These are phyloP conservation scores for Zapus hudsonius DNA, from an alignment of 2,113 vertebrate genomes.

Conservation along the genomic window DNA sequence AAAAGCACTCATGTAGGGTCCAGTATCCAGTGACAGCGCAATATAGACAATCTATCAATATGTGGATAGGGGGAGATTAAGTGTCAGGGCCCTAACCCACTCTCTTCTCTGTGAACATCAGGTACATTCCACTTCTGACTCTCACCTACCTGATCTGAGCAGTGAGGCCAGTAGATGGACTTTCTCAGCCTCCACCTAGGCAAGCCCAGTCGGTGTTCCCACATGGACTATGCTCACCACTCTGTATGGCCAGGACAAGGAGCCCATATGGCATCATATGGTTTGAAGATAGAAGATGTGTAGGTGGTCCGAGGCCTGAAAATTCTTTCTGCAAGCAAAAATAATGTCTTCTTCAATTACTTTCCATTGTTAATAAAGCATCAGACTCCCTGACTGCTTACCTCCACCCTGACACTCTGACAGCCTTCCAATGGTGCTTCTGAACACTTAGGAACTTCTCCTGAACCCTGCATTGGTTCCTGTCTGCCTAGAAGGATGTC, in stretches of 20 bases:
- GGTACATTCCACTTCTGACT: not conserved
- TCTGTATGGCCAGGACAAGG: not conserved
- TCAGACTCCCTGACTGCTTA: rapidly evolving
- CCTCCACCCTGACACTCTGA: not conserved
- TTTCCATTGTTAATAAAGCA: not conserved
- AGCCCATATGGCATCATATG: not conserved
- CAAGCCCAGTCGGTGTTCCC: not conserved
- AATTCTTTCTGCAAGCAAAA: not conserved
- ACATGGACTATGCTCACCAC: no score
- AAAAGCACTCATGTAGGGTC: not conserved
- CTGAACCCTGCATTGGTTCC: not conserved
- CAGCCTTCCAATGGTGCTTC: not conserved
- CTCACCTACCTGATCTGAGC: not conserved
- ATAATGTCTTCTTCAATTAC: not conserved
- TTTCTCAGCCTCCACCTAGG: not conserved
- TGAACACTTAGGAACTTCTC: no score
- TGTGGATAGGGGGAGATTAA: not conserved
- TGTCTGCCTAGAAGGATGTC: no score
- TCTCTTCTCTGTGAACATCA: not conserved
- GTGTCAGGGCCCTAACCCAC: not conserved
- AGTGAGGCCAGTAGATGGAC: no score
- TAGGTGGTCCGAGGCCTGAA: no score
- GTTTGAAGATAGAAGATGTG: not conserved
- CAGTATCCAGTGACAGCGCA: not conserved
- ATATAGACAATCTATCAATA: not conserved